Conservation (phyloP, 1,140 invertebrate species). For the Lysiphlebus fabarum region DNA sequence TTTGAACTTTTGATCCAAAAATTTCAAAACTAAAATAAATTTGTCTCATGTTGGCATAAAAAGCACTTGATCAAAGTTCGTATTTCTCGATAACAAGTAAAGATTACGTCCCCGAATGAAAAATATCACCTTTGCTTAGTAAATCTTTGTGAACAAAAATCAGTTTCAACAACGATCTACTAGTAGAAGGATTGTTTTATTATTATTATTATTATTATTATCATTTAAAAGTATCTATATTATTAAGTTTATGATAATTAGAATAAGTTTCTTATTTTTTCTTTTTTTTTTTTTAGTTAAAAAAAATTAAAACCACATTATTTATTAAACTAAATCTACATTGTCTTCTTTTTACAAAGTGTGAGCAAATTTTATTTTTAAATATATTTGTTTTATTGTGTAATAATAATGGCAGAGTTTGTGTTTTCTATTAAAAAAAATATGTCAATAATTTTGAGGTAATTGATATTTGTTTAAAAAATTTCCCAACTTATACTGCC, state of each 20-base stretch:
- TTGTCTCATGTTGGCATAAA: conserved; percentile 5
- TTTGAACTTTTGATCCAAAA: no score
- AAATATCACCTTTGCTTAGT: conserved; percentile 23
- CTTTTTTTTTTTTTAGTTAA: neutral
- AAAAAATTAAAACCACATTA: no score
- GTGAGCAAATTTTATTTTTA: no score
- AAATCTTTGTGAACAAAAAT: conserved; percentile 13
- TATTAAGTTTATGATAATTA: neutral
- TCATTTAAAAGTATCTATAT: neutral
- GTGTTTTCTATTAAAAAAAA: no score
- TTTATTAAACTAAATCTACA: no score
- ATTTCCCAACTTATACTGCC: no score
- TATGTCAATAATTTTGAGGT: no score
- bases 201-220: neutral
- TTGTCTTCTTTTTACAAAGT: no score
- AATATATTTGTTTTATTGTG: no score
- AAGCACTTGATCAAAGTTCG: conserved; percentile 22
- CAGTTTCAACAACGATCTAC: conserved; percentile 17
- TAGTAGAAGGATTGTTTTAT: conserved; percentile 10
- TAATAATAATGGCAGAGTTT: no score
- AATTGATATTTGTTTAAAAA: no score
- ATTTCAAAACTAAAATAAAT: no score
- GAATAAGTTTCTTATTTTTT: neutral
- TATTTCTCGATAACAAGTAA: conserved; percentile 18
- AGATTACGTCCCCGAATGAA: conserved; percentile 15